Percentiles rank a stretch among this genome's conserved stretches.
phyloP scores from a whole-genome alignment of 1,140 invertebrate species.

The Drosophila teissieri region DNA sequence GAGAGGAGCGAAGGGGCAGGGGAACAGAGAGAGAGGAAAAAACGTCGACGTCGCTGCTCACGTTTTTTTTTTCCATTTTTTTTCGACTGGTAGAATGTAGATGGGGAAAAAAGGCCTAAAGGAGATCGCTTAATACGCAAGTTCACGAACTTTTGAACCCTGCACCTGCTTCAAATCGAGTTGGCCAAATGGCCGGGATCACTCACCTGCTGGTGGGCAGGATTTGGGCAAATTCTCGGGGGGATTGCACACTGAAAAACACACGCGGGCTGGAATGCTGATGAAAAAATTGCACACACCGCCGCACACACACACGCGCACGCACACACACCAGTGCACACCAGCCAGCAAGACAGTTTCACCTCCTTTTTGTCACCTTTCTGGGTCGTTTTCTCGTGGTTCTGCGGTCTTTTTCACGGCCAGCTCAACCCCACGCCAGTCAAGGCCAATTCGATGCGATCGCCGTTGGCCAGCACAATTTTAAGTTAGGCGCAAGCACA shows the following conservation, averaged over 20 bases:
- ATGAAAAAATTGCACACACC: conserved; percentile 68
- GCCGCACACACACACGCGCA: conserved; percentile 34
- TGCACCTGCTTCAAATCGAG: conserved; percentile 31
- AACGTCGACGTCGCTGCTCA: conserved; percentile 38
- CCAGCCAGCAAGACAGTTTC: conserved; percentile 42
- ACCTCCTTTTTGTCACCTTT: conserved; percentile 22
- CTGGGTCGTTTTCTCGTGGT: neutral
- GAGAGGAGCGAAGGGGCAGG: conserved; percentile 24
- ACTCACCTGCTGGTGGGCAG: conserved; percentile 45
- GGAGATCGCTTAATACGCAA: conserved; percentile 21
- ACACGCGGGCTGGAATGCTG: conserved; percentile 53
- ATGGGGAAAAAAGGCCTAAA: conserved; percentile 39
- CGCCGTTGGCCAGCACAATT: conserved; percentile 4
- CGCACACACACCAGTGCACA: neutral
- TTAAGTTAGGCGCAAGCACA: no score
- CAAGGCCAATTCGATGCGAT: conserved; percentile 42
- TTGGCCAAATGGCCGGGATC: conserved; percentile 35
- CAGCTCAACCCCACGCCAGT: conserved; percentile 48
- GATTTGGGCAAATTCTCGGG: conserved; percentile 4
- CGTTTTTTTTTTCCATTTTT: conserved; percentile 14
- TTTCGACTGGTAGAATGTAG: conserved; percentile 21
- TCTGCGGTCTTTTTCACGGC: neutral
- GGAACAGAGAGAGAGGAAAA: conserved; percentile 9
- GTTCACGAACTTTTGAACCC: conserved; percentile 2
- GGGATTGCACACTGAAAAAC: conserved; percentile 23